A percentile compares a stretch with the other conserved stretches of the same genome.
phyloP scores from a whole-genome alignment of 2,113 vertebrate genomes.

The Phoxinus phoxinus region DNA sequence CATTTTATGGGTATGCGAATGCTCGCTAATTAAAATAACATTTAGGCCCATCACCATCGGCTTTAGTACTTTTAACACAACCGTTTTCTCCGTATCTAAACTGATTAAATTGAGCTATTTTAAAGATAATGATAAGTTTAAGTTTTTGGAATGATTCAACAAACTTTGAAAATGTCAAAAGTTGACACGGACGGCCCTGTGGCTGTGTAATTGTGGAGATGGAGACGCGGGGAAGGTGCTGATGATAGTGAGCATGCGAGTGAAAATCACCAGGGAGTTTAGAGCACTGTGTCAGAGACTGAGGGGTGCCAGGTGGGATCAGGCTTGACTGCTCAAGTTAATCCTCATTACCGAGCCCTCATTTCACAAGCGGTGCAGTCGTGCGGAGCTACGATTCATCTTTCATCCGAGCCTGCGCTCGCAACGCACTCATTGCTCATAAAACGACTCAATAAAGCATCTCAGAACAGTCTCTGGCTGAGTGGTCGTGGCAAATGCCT shows the following conservation, averaged over 20 bases:
- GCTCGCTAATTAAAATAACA: conserved; percentile 17
- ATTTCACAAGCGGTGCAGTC: conserved; percentile 41
- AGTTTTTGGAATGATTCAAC: not conserved
- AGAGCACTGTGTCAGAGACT: conserved; percentile 18
- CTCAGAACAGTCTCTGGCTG: conserved; percentile 15
- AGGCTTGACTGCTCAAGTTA: conserved; percentile 47
- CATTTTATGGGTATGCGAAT: not conserved
- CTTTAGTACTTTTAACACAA: not conserved
- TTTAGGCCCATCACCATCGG: not conserved
- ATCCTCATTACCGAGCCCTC: conserved; percentile 51
- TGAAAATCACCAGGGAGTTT: conserved; percentile 34
- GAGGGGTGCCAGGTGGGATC: conserved; percentile 40
- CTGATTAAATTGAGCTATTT: not conserved
- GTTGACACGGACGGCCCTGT: not conserved
- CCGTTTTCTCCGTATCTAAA: not conserved
- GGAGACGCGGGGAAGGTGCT: not conserved
- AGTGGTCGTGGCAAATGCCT: not conserved
- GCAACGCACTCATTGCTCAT: conserved; percentile 12
- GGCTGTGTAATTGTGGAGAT: conserved; percentile 37
- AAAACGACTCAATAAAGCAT: conserved; percentile 38
- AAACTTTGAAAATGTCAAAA: conserved; percentile 7
- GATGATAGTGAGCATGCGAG: conserved; percentile 42
- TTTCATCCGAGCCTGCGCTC: not conserved
- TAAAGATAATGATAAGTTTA: not conserved
- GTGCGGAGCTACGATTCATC: conserved; percentile 25